Evolutionary conservation across 1,140 invertebrate genomes (phyloP), one percentile per base, ranked within the genome.

Genomic region (Mactra quadrangularis): DNA sequence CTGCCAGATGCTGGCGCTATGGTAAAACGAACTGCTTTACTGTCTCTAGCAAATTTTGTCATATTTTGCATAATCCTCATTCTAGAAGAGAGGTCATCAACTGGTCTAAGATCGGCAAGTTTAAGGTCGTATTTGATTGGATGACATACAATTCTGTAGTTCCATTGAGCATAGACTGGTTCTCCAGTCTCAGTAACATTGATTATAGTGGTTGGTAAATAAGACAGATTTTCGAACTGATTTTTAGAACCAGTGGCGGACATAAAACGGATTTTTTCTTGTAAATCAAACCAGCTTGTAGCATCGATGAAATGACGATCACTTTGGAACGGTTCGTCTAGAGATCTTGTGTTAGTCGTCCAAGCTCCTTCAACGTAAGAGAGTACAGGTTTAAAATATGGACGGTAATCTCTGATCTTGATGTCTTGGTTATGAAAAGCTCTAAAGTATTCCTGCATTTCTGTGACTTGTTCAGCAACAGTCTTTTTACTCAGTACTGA

Each of bases 311-410:
- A 52, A 76, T 89, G 87, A 17, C 88, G 64, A 31, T 88, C 87
- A 71, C 85, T 89, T 7, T 70, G 13, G 29, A 88, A 89, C 0
- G 88, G 86, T 53, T 89, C 89, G n/a, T 78, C 68, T 11, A 92
- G 41, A 6, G 66, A 31, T 15, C 86, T 81, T 2, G 77, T 86
- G 62, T 88, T 55, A 9, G 50, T 84, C 0, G 88, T 89, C 90
- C 90, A 91, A 25, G 75, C 82, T n/a, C 89, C 91, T 60, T 92
- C 91, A 59, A 92, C 35, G 68, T 91, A 92, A 76, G 90, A 91
- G 22, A 92, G 64, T 19, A 87, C 70, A 7, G 91, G 88, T 82
- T 88, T 90, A 60, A 92, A 92, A 77, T 90, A 92, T 17, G 71
- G 64, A 19, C 82, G 68, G 62, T 91, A 92, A 52, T 91, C 87